A percentile compares a stretch with the other conserved stretches of the same genome.
These are phyloP conservation scores for Monochamus saltuarius DNA, from an alignment of 1,140 invertebrate species.

Conservation along the genomic window DNA sequence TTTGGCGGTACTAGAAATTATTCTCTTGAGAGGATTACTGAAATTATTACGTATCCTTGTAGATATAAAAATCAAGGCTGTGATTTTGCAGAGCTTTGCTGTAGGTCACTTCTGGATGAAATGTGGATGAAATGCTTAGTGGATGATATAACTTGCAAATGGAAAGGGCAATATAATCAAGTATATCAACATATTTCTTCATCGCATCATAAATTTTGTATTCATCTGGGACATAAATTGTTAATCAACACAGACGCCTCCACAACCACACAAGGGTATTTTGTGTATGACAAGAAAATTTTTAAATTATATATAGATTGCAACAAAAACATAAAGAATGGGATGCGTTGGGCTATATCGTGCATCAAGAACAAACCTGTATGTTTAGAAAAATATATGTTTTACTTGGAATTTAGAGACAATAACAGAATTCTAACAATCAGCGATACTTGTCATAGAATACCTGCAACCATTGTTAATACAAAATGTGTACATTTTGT, in stretches of 20 bases:
- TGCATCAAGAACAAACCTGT: too few relatives aligned
- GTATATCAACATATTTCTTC: background rate
- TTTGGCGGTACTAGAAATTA: slow-evolving; percentile 54
- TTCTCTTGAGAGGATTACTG: slow-evolving; percentile 48
- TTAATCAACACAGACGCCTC: too few relatives aligned
- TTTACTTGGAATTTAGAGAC: too few relatives aligned
- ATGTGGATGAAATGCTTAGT: slow-evolving; percentile 14
- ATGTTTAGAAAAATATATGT: too few relatives aligned
- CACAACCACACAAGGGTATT: background rate
- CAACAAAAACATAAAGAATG: too few relatives aligned
- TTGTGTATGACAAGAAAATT: background rate
- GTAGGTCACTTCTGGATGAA: background rate
- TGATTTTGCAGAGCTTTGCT: slow-evolving; percentile 20
- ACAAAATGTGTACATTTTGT: too few relatives aligned
- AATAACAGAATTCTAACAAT: too few relatives aligned
- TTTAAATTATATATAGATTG: background rate
- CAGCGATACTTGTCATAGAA: too few relatives aligned
- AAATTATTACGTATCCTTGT: slow-evolving; percentile 23
- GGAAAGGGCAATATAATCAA: slow-evolving; percentile 9
- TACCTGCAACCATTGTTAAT: too few relatives aligned
- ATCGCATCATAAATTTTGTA: background rate
- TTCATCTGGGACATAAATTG: background rate
- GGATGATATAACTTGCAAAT: slow-evolving; percentile 20
- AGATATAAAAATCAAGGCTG: slow-evolving; percentile 19
- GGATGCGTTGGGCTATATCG: too few relatives aligned